These are phyloP conservation scores for Phoeniculus purpureus DNA, from an alignment of 2,797 vertebrate genomes.

Conservation along the genomic window DNA sequence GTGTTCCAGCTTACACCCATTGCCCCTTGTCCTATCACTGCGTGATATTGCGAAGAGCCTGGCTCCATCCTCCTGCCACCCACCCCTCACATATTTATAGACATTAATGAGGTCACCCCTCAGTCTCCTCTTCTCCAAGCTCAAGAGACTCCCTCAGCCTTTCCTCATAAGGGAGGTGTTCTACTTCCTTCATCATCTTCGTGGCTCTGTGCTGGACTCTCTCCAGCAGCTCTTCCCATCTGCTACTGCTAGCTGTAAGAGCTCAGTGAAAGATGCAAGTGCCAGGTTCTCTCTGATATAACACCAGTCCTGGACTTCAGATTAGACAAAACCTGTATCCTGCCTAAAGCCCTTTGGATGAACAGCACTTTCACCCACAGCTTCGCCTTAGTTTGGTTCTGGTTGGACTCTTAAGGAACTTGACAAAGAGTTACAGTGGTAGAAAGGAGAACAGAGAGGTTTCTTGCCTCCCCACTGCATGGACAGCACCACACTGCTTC, in stretches of 20 bases:
- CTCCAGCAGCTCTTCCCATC: too few species aligned
- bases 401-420: not conserved
- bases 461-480: not conserved
- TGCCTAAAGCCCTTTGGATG: not conserved
- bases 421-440: not conserved
- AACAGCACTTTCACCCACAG: not conserved
- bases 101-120: too few species aligned
- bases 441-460: not conserved
- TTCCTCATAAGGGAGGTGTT: too few species aligned
- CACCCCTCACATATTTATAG: too few species aligned
- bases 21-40: too few species aligned
- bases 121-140: too few species aligned
- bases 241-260: not conserved
- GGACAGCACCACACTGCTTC: not conserved
- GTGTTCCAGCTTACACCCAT: too few species aligned
- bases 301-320: not conserved
- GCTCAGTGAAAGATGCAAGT: not conserved
- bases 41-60: too few species aligned
- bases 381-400: not conserved
- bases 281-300: not conserved
- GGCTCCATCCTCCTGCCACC: too few species aligned
- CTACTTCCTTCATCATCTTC: too few species aligned
- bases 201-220: too few species aligned
- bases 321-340: not conserved
- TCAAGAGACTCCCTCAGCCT: too few species aligned